phyloP scores from a whole-genome alignment of 2,888 invertebrate genomes.

The Phyto melanocephala region DNA sequence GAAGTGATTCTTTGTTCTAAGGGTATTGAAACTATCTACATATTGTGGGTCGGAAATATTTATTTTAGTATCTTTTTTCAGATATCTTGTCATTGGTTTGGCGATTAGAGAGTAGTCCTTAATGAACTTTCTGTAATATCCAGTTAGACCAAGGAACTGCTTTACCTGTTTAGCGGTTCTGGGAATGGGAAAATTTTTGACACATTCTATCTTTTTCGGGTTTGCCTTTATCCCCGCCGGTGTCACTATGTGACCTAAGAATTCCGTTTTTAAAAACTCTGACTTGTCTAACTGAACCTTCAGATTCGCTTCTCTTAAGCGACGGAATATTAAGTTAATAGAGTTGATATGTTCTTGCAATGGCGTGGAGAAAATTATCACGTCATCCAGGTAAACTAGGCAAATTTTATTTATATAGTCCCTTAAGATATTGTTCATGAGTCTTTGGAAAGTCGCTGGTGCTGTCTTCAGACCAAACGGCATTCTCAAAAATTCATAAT shows the following conservation, averaged over 20 bases:
- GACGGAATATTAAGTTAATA: conserved; percentile 17
- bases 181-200: conserved; percentile 43
- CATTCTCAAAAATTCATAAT: conserved; percentile 64
- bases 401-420: conserved; percentile 56
- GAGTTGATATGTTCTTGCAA: conserved; percentile 46
- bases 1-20: conserved; percentile 24
- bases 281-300: conserved; percentile 51
- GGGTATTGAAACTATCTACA: conserved; percentile 31
- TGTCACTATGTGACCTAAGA: conserved; percentile 40
- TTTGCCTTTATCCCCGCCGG: conserved; percentile 41
- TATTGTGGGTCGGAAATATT: conserved; percentile 31
- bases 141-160: conserved; percentile 59
- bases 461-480: conserved; percentile 65
- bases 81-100: conserved; percentile 39
- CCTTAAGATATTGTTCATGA: conserved; percentile 60
- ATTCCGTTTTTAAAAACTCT: conserved; percentile 53
- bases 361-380: conserved; percentile 59
- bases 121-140: conserved; percentile 62
- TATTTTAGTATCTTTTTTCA: conserved; percentile 38
- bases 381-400: conserved; percentile 63
- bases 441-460: conserved; percentile 65
- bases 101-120: conserved; percentile 55
- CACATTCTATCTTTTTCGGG: conserved; percentile 57
- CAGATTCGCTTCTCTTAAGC: conserved; percentile 46
- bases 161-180: conserved; percentile 63